A percentile compares a stretch with the other conserved stretches of the same genome.
Evolutionary conservation across 2,888 invertebrate species (phyloP).

Genomic region (Prenolepis imparis): DNA sequence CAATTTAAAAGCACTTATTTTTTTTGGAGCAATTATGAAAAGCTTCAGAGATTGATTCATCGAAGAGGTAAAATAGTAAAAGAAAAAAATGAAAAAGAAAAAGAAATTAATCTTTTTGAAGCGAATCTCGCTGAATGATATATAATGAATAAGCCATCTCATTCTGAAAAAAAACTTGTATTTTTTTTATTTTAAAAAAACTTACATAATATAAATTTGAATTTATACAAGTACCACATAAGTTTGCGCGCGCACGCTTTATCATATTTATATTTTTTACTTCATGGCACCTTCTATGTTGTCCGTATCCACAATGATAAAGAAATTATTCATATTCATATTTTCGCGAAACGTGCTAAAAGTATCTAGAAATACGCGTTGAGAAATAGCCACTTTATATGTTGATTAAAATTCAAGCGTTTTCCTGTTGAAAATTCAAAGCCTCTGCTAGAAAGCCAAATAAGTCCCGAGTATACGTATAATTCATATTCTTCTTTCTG

Average conservation of each 20-base stretch:
- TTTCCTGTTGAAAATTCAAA: slow-evolving; percentile 54
- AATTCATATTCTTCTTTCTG: slow-evolving; percentile 54
- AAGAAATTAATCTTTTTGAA: slow-evolving; percentile 29
- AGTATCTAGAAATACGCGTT: slow-evolving; percentile 48
- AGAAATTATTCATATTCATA: slow-evolving; percentile 56
- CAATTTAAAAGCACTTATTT: slow-evolving; percentile 70
- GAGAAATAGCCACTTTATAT: slow-evolving; percentile 57
- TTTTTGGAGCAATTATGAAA: slow-evolving; percentile 55
- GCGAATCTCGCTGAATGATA: slow-evolving; percentile 17
- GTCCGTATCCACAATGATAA: slow-evolving; percentile 30
- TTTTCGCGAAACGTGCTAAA: slow-evolving; percentile 40
- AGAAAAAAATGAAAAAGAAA: not conserved
- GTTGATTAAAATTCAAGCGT: slow-evolving; percentile 57
- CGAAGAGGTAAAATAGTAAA: slow-evolving; percentile 8
- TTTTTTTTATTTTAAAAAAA: not conserved
- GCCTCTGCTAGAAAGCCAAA: slow-evolving; percentile 39
- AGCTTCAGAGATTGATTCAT: slow-evolving; percentile 46
- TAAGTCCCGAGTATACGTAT: slow-evolving; percentile 34
- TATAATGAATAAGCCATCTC: not conserved
- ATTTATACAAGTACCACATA: slow-evolving; percentile 19
- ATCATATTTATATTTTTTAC: slow-evolving; percentile 44
- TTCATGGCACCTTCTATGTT: not conserved
- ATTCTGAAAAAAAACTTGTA: not conserved
- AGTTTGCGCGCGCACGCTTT: not conserved
- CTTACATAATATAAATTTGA: not conserved